Evolutionary conservation across 2,888 invertebrate genomes (phyloP), one percentile per base, ranked within the genome.

Genomic region (Agrochola macilenta): DNA sequence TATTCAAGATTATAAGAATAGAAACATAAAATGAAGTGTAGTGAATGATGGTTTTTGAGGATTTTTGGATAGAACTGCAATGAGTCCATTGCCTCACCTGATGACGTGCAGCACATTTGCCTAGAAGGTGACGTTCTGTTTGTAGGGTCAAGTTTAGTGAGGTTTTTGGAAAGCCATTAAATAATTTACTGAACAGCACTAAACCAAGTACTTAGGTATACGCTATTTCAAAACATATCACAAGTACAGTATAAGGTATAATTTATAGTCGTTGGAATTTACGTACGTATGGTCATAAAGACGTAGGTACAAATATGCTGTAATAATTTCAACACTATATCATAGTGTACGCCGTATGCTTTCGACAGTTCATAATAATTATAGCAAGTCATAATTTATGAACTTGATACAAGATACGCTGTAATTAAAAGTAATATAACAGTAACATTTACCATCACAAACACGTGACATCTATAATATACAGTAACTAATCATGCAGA

Each of bases 401-500:
- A 74, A 87, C 74, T 76, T 80, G 72, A 66, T 69, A 77, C 57
- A 30, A 75, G 68, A 88, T 63, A 77, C 69, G 68, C 84, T 82
- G 74, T 76, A 88, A 89, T 76, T 81, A 81, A 80, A 72, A 81
- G 70, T 80, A 81, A 84, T 81, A 82, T 80, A 86, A 90, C 87
- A 88, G 89, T 90, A 91, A 93, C 90, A 91, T 90, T 88, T 91
- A 93, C 90, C 90, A 93, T 92, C 91, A 95, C 92, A 94, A 92
- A 93, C 95, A 96, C 95, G 92, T 94, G 93, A 96, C 95, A 95
- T 94, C 93, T 95, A 95, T 93, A 89, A 84, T 85, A 87, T 91
- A 93, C 92, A 94, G 87, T 93, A 92, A 93, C 95, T 95, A 95
- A 94, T 93, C 96, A 96, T 96, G 96, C 96, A 96, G 96, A 96